Percentiles rank a stretch among this genome's conserved stretches.
Conservation (phyloP, 1,140 invertebrate species). For the Thereuonema tuberculata region DNA sequence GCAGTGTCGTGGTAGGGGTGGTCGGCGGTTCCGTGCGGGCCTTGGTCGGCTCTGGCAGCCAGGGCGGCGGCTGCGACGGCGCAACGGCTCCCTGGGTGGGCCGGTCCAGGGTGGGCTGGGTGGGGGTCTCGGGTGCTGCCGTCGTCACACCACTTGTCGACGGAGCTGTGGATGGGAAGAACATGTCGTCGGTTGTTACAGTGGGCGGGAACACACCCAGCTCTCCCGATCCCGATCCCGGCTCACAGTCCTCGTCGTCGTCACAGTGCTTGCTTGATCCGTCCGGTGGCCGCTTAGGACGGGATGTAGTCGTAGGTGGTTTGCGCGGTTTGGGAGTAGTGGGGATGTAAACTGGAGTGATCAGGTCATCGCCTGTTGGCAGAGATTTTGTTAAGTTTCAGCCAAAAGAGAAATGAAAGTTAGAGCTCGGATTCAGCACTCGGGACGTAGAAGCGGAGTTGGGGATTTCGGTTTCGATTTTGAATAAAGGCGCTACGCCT, state of each 20-base stretch:
- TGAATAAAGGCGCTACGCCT: too few relatives aligned
- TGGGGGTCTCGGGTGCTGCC: conserved; percentile 12
- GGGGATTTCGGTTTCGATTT: too few relatives aligned
- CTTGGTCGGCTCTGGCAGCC: conserved; percentile 24
- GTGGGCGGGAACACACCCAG: conserved; percentile 9
- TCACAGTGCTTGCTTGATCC: conserved; percentile 17
- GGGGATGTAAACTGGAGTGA: conserved; percentile 79
- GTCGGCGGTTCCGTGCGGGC: conserved; percentile 23
- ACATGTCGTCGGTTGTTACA: conserved; percentile 1
- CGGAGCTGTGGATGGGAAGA: background rate
- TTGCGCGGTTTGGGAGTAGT: conserved; percentile 39
- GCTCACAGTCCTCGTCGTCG: conserved; percentile 25
- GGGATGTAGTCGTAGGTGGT: conserved; percentile 31
- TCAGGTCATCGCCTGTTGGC: conserved; percentile 55
- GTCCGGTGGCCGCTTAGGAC: conserved; percentile 1
- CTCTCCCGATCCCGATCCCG: conserved; percentile 24
- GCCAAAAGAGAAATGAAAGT: too few relatives aligned
- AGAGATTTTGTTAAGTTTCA: too few relatives aligned
- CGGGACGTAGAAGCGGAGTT: too few relatives aligned
- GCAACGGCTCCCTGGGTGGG: conserved; percentile 18
- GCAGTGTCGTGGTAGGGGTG: background rate
- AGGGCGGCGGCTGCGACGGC: conserved; percentile 14
- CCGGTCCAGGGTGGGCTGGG: conserved; percentile 11
- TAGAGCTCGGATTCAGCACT: too few relatives aligned
- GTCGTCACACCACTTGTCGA: background rate